phyloP scores from a whole-genome alignment of 2,113 vertebrate genomes.

The Amphiprion ocellaris region DNA sequence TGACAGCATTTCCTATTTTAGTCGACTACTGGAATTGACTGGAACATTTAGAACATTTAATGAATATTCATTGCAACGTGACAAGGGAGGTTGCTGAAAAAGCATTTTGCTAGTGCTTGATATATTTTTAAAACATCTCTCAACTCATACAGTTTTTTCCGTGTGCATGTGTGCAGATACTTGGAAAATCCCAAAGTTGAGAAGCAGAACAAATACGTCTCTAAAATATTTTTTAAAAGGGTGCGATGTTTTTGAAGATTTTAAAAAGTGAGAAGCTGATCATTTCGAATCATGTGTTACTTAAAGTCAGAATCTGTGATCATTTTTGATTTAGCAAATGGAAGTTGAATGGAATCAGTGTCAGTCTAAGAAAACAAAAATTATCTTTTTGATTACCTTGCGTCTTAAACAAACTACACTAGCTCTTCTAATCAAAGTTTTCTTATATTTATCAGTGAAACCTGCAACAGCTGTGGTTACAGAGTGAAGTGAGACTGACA shows the following conservation, averaged over 20 bases:
- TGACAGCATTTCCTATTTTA: no score
- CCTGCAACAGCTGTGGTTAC: background rate
- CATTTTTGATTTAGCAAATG: no score
- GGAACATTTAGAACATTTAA: background rate
- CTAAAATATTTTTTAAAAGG: background rate
- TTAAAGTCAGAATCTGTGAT: no score
- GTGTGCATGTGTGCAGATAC: slow-evolving; percentile 2
- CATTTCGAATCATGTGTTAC: background rate
- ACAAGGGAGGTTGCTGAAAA: background rate
- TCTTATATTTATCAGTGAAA: background rate
- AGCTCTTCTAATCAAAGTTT: background rate
- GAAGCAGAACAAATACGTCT: slow-evolving; percentile 59
- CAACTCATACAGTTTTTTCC: slow-evolving; percentile 39
- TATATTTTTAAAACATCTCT: slow-evolving; percentile 20
- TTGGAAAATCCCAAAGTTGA: slow-evolving; percentile 20
- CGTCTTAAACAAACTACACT: background rate
- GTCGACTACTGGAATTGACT: background rate
- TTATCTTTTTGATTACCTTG: background rate
- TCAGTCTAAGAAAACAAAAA: no score
- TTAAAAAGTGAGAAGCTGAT: slow-evolving; percentile 16
- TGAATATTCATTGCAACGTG: background rate
- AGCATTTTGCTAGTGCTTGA: background rate
- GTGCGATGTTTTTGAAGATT: slow-evolving; percentile 18
- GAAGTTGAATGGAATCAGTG: no score
- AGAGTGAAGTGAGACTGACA: background rate